A percentile compares a stretch with the other conserved stretches of the same genome.
phyloP scores from a whole-genome alignment of 2,797 vertebrate genomes.

The Etheostoma perlongum region DNA sequence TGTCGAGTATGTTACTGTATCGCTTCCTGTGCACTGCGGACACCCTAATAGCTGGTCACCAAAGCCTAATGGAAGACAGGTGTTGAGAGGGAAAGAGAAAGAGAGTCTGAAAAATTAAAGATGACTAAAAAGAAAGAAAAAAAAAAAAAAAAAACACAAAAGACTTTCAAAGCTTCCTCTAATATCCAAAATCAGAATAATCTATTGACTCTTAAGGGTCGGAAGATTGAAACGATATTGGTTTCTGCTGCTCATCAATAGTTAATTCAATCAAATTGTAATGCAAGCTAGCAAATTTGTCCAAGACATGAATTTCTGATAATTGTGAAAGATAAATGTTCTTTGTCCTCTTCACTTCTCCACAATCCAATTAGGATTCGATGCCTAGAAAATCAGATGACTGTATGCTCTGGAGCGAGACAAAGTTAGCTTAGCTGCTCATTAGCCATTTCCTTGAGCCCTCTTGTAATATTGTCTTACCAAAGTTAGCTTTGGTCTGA shows the following conservation, averaged over 20 bases:
- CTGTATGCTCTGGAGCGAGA: constrained; percentile 71
- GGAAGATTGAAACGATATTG: constrained; percentile 50
- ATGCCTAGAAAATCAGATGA: constrained; percentile 66
- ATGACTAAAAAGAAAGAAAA: constrained; percentile 14
- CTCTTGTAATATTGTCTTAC: constrained; percentile 81
- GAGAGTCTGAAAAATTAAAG: constrained; percentile 8
- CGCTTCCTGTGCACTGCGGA: constrained; percentile 54
- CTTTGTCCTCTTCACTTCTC: constrained; percentile 70
- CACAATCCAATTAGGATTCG: constrained; percentile 79
- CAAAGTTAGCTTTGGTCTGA: constrained; percentile 79
- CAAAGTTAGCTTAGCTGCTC: constrained; percentile 76
- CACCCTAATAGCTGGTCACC: constrained; percentile 44
- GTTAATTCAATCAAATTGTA: constrained; percentile 73
- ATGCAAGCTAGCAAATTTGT: constrained; percentile 74
- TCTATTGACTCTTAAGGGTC: constrained; percentile 34
- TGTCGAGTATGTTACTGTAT: constrained; percentile 40
- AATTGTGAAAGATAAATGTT: constrained; percentile 73
- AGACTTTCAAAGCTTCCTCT: constrained; percentile 31
- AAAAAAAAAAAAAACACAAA: not conserved
- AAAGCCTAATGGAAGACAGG: constrained; percentile 74
- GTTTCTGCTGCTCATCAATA: constrained; percentile 72
- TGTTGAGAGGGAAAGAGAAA: constrained; percentile 36
- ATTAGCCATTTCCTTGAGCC: constrained; percentile 80
- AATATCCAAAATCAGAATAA: constrained; percentile 40
- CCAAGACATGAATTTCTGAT: constrained; percentile 73